Percentiles rank a stretch among this genome's conserved stretches.
phyloP scores from a whole-genome alignment of 2,888 invertebrate species.

The Lutraria lutraria region DNA sequence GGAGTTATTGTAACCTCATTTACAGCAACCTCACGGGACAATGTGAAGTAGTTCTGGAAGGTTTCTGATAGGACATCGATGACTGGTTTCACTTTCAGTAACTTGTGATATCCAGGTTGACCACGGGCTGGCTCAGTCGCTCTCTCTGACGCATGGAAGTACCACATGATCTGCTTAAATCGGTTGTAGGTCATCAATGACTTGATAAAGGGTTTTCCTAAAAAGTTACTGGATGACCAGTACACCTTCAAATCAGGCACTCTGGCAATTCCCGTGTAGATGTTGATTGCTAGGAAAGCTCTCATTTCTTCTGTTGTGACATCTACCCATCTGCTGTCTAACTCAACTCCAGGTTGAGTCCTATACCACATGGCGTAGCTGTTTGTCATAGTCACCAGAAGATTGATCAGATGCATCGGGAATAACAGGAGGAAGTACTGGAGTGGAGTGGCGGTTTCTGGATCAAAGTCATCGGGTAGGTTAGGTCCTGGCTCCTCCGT shows the following conservation, averaged over 20 bases:
- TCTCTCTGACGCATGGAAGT: conserved; percentile 29
- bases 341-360: neutral
- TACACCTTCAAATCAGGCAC: conserved; percentile 43
- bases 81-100: conserved; percentile 20
- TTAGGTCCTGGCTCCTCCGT: conserved; percentile 32
- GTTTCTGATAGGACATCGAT: neutral
- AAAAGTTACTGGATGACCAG: conserved; percentile 40
- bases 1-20: conserved; percentile 49
- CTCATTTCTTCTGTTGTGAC: conserved; percentile 44
- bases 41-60: conserved; percentile 31
- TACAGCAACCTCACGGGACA: conserved; percentile 36
- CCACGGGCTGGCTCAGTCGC: conserved; percentile 22
- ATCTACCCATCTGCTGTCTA: conserved; percentile 29
- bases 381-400: conserved; percentile 35
- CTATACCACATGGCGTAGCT: conserved; percentile 37
- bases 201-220: conserved; percentile 34
- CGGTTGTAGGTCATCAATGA: conserved; percentile 40
- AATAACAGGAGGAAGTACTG: conserved; percentile 51
- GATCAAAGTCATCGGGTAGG: conserved; percentile 38
- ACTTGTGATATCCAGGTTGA: neutral
- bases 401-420: conserved; percentile 23
- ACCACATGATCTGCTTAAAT: conserved; percentile 34
- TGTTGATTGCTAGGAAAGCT: conserved; percentile 50
- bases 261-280: conserved; percentile 48
- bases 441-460: conserved; percentile 23